phyloP scores from a whole-genome alignment of 2,113 vertebrate species.

The Gallinago paraguaiae region DNA sequence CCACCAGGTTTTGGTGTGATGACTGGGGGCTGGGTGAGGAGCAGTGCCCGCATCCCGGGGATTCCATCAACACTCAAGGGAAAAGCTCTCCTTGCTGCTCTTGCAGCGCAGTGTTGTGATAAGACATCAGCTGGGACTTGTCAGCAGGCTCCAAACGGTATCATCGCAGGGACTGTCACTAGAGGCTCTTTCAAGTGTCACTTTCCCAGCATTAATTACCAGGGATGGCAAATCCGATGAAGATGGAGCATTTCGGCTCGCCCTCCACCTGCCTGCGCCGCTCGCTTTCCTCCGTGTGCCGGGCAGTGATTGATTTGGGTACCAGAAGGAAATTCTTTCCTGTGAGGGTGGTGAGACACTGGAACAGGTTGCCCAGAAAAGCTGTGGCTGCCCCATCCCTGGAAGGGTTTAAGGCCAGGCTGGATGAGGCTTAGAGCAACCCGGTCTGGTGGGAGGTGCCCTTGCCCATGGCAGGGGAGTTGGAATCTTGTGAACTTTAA shows the following conservation, averaged over 20 bases:
- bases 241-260: background rate
- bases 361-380: too few relatives aligned
- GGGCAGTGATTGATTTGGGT: background rate
- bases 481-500: too few relatives aligned
- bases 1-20: accelerated
- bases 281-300: background rate
- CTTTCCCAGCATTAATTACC: conserved; percentile 69
- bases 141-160: conserved; percentile 47
- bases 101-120: background rate
- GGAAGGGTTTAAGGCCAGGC: too few relatives aligned
- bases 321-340: too few relatives aligned
- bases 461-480: too few relatives aligned
- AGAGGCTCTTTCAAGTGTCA: conserved; percentile 73
- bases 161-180: conserved; percentile 62
- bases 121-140: conserved; percentile 64
- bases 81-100: background rate
- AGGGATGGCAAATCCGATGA: conserved; percentile 41
- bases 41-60: background rate
- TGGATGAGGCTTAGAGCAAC: too few relatives aligned
- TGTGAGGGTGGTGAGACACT: too few relatives aligned
- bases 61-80: background rate
- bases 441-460: too few relatives aligned
- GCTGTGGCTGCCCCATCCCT: too few relatives aligned
- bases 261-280: background rate
- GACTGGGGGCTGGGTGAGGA: accelerated